Evolutionary conservation across 1,140 invertebrate genomes (phyloP).

Genomic region (Chironomus striatipennis): DNA sequence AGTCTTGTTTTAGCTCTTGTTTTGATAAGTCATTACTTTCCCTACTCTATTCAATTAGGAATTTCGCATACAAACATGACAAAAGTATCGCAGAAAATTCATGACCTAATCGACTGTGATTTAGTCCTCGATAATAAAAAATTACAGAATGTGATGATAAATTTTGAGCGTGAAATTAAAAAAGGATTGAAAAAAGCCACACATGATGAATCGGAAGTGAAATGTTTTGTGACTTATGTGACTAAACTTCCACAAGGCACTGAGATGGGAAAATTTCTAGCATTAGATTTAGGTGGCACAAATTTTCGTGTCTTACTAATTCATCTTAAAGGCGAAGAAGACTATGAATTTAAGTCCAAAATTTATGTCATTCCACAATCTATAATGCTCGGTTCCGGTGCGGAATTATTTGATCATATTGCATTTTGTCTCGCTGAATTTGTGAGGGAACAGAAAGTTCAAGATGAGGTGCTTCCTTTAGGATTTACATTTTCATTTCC

Average conservation of each 20-base stretch:
- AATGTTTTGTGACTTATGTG: conserved; percentile 91
- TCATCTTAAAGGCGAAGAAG: conserved; percentile 68
- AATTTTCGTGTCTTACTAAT: conserved; percentile 97
- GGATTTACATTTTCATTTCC: conserved; percentile 99
- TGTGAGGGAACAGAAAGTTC: conserved; percentile 74
- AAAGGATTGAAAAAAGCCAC: conserved; percentile 73
- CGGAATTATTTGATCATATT: conserved; percentile 94
- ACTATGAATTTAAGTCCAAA: conserved; percentile 93
- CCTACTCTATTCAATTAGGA: too few species aligned
- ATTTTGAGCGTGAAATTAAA: conserved; percentile 68
- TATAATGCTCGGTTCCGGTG: conserved; percentile 88
- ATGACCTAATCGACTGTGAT: conserved; percentile 42
- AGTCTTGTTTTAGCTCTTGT: too few species aligned
- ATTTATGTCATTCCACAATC: conserved; percentile 93
- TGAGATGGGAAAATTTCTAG: conserved; percentile 95
- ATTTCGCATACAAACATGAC: too few species aligned
- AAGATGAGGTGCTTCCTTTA: conserved; percentile 75
- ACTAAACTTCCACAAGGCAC: conserved; percentile 92
- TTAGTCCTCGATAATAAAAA: conserved; percentile 68
- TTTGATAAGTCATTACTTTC: too few species aligned
- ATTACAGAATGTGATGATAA: conserved; percentile 63
- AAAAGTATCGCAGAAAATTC: neutral
- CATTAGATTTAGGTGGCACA: conserved; percentile 95
- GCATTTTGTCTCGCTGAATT: conserved; percentile 94
- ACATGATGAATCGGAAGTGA: conserved; percentile 71